phyloP scores from a whole-genome alignment of 2,888 invertebrate genomes.

The Drosophila longiperda region DNA sequence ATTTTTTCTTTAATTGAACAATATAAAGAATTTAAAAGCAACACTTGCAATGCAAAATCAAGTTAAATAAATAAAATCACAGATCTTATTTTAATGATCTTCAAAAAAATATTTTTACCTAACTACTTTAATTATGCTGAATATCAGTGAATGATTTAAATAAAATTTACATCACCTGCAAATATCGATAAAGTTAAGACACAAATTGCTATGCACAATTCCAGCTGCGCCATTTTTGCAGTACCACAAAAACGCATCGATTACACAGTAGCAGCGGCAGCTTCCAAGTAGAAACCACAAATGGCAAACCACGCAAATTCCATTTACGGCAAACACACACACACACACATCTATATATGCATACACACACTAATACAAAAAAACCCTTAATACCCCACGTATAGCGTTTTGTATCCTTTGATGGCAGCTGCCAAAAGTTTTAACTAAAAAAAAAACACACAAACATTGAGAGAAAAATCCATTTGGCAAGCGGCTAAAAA shows the following conservation, averaged over 20 bases:
- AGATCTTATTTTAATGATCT: neutral
- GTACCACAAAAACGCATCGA: constrained; percentile 51
- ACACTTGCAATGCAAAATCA: neutral
- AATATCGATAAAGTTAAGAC: constrained; percentile 8
- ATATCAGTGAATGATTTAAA: constrained; percentile 9
- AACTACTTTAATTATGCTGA: neutral
- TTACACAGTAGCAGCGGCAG: constrained; percentile 31
- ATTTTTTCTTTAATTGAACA: neutral
- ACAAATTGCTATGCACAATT: constrained; percentile 30
- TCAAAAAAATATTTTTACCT: neutral
- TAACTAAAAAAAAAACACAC: constrained; percentile 38
- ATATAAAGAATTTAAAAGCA: neutral
- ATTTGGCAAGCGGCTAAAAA: constrained; percentile 54
- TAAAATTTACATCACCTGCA: constrained; percentile 25
- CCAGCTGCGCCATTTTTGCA: constrained; percentile 23
- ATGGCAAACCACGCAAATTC: constrained; percentile 53
- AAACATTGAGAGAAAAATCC: constrained; percentile 34
- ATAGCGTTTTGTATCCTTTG: constrained; percentile 7
- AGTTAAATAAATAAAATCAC: neutral
- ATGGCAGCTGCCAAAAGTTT: constrained; percentile 31
- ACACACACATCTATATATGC: neutral
- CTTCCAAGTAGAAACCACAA: constrained; percentile 48
- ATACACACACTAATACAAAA: neutral
- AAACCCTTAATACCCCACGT: constrained; percentile 4
- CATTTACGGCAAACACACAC: constrained; percentile 45